Evolutionary conservation across 1,140 invertebrate genomes (phyloP).

Genomic region (Saccostrea echinata): DNA sequence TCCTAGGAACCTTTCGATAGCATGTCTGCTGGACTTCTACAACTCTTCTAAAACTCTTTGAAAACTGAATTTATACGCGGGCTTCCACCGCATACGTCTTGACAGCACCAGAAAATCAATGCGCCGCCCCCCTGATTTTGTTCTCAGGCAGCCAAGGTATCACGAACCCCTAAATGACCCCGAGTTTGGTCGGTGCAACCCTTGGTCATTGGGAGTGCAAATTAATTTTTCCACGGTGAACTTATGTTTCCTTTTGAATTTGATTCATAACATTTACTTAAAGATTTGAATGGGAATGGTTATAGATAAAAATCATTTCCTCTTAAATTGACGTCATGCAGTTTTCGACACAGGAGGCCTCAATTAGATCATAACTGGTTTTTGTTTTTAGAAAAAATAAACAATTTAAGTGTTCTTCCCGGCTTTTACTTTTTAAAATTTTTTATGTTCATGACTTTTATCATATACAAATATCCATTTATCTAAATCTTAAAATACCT

Average conservation of each 20-base stretch:
- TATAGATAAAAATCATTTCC: neutral
- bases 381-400: neutral
- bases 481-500: slow-evolving; percentile 2
- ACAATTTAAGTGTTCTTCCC: neutral
- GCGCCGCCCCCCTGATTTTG: neutral
- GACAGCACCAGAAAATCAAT: neutral
- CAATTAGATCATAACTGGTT: neutral
- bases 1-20: no score
- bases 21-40: no score
- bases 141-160: neutral
- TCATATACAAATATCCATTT: neutral
- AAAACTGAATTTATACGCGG: no score
- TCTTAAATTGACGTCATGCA: neutral
- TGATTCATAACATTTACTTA: slow-evolving; percentile 4
- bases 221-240: neutral
- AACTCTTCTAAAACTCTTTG: no score
- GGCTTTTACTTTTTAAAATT: neutral
- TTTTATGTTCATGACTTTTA: neutral
- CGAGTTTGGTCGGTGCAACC: neutral
- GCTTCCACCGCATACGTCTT: neutral
- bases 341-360: neutral
- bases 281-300: neutral
- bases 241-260: neutral
- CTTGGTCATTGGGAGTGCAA: slow-evolving; percentile 2
- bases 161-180: neutral